Conservation (phyloP, 2,797 vertebrate genomes). For the Coilia nasus region DNA sequence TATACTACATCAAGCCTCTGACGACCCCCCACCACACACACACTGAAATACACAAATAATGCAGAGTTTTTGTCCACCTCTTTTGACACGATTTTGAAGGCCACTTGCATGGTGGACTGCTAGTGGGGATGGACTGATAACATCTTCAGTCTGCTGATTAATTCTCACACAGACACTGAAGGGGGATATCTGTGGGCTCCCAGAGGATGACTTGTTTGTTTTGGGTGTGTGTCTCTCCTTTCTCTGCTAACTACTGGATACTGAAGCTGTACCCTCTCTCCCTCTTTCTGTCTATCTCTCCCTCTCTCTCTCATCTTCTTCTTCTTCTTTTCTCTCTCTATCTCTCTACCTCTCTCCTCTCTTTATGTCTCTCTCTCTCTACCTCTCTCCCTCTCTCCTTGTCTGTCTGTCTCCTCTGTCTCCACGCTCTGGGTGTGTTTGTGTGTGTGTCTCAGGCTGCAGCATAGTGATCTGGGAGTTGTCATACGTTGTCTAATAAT, state of each 20-base stretch:
- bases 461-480: conserved; percentile 43
- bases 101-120: neutral
- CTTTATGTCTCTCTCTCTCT: too few species aligned
- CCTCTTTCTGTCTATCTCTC: too few species aligned
- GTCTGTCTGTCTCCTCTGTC: too few species aligned
- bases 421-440: conserved; percentile 36
- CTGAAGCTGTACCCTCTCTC: neutral
- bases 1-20: neutral
- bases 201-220: conserved; percentile 46
- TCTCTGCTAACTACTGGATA: neutral
- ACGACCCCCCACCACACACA: too few species aligned
- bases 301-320: too few species aligned
- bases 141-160: neutral
- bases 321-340: too few species aligned
- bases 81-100: neutral
- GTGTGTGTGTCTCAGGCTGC: conserved; percentile 50
- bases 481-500: conserved; percentile 57
- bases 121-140: neutral
- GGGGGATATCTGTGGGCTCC: neutral
- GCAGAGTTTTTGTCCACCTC: neutral
- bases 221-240: conserved; percentile 17
- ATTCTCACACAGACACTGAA: neutral
- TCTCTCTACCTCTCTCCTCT: too few species aligned
- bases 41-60: too few species aligned
- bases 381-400: too few species aligned